A percentile compares a stretch with the other conserved stretches of the same genome.
Evolutionary conservation across 35 echinoderm and acorn worm genomes (phyloP).

Genomic region (Amphiura filiformis): DNA sequence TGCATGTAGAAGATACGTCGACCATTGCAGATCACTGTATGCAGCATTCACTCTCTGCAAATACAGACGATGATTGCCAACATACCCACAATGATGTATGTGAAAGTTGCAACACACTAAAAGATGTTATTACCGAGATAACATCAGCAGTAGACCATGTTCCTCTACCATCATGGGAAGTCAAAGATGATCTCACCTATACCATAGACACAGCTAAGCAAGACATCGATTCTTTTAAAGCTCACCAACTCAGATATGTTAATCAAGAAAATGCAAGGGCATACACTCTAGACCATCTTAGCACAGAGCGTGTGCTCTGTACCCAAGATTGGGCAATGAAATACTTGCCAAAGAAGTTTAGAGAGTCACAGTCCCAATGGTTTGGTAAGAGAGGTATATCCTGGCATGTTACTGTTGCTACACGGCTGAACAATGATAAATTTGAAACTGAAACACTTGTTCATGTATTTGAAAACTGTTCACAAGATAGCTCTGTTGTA

Average conservation of each 20-base stretch:
- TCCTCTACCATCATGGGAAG: not conserved
- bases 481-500: not conserved
- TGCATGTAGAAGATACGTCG: too few relatives aligned
- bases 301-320: not conserved
- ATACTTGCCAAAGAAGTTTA: conserved; percentile 13
- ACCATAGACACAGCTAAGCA: not conserved
- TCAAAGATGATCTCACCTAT: not conserved
- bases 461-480: not conserved
- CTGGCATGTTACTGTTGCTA: conserved; percentile 20
- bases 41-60: too few relatives aligned
- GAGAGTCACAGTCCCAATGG: conserved; percentile 27
- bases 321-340: conserved; percentile 42
- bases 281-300: not conserved
- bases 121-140: not conserved
- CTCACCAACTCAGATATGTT: conserved; percentile 12
- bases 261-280: not conserved
- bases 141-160: not conserved
- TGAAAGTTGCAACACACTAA: not conserved
- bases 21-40: too few relatives aligned
- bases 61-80: too few relatives aligned
- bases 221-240: not conserved
- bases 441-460: not conserved
- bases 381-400: conserved; percentile 32
- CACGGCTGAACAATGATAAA: not conserved
- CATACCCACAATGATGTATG: not conserved